phyloP scores from a whole-genome alignment of 2,113 vertebrate genomes.

The Thinocorus orbignyianus region DNA sequence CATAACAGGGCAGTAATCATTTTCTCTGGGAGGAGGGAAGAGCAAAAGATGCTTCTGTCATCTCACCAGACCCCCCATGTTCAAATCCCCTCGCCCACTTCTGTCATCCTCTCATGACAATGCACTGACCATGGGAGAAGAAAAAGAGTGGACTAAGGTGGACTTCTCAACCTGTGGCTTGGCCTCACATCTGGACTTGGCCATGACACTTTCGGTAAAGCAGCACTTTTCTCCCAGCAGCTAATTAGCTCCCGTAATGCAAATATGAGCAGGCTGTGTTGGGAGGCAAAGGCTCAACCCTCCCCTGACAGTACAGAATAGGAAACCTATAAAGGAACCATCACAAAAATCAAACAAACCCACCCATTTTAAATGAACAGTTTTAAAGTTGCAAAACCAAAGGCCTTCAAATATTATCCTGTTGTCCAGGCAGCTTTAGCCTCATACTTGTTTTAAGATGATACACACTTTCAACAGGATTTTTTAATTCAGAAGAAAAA shows the following conservation, averaged over 20 bases:
- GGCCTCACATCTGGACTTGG: neutral
- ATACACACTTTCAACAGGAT: neutral
- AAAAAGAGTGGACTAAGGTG: neutral
- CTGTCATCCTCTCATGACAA: neutral
- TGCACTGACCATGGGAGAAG: neutral
- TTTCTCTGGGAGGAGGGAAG: neutral
- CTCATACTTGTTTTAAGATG: neutral
- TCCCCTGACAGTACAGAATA: neutral
- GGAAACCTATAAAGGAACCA: neutral
- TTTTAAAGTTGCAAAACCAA: neutral
- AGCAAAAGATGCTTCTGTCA: neutral
- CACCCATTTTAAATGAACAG: neutral
- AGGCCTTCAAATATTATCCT: neutral
- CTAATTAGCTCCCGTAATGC: neutral
- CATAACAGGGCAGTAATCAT: no score
- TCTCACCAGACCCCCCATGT: neutral
- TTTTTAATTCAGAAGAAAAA: neutral
- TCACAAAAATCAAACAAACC: neutral
- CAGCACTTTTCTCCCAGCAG: neutral
- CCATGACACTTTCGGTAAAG: neutral
- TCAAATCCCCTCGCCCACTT: neutral
- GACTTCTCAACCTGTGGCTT: neutral
- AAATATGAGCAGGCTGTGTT: neutral
- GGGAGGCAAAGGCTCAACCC: neutral
- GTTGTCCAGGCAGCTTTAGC: neutral